Conservation (phyloP, 2,113 vertebrate species). For the Protobothrops mucrosquamatus region DNA sequence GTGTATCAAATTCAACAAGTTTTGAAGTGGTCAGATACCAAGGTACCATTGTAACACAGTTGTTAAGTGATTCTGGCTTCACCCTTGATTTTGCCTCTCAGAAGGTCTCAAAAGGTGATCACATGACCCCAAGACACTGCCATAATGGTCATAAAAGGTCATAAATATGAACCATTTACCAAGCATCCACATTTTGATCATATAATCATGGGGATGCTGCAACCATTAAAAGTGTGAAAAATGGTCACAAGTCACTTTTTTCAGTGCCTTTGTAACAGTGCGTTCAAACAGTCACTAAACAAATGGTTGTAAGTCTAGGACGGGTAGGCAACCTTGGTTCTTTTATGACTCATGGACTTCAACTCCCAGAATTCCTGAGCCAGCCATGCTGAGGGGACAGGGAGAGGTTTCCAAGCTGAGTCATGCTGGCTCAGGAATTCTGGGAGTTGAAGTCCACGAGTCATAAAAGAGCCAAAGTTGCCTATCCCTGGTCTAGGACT, state of each 20-base stretch:
- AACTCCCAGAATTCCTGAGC: no score
- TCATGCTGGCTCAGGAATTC: no score
- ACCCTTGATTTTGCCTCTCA: not conserved
- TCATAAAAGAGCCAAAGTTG: no score
- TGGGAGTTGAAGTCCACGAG: no score
- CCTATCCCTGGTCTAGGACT: not conserved
- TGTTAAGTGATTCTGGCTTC: not conserved
- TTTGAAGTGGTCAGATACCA: not conserved
- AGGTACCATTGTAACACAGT: not conserved
- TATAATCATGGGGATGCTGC: not conserved
- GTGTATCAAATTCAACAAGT: not conserved
- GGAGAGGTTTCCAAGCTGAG: no score
- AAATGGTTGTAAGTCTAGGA: not conserved
- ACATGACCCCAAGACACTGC: not conserved
- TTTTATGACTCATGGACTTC: no score
- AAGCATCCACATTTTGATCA: not conserved
- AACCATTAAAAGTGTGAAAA: not conserved
- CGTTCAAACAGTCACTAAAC: not conserved
- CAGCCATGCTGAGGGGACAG: no score
- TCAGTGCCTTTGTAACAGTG: not conserved
- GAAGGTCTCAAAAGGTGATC: not conserved
- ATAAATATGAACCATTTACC: not conserved
- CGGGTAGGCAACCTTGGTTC: no score
- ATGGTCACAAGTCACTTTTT: not conserved
- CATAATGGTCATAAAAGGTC: not conserved